Evolutionary conservation across 2,113 vertebrate genomes (phyloP).

Genomic region (Gallinago paraguaiae): DNA sequence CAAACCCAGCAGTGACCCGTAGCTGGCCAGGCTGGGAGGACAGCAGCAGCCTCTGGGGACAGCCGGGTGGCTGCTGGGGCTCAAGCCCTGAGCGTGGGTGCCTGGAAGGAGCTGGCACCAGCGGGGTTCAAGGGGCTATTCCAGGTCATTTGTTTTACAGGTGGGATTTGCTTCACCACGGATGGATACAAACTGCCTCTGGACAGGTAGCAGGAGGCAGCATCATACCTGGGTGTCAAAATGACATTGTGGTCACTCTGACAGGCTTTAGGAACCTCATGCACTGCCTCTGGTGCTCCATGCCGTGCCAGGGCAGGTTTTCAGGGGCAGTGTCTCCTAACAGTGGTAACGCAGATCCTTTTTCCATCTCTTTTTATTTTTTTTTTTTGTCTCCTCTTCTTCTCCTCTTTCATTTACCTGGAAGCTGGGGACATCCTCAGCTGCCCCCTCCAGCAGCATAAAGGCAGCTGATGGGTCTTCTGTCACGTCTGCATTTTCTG

Average conservation of each 20-base stretch:
- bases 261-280: not conserved
- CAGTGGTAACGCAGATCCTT: not conserved
- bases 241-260: not conserved
- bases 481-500: not conserved
- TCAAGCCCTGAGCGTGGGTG: not conserved
- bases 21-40: not conserved
- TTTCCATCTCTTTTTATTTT: not conserved
- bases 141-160: not conserved
- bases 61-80: not conserved
- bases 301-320: not conserved
- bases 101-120: not conserved
- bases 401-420: not conserved
- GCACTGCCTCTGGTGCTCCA: rapidly evolving
- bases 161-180: not conserved
- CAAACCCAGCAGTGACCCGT: not conserved
- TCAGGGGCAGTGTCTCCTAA: not conserved
- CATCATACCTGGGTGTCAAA: not conserved
- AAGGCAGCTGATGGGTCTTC: not conserved
- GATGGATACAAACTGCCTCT: not conserved
- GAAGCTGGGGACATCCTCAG: not conserved
- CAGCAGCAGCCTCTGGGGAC: not conserved
- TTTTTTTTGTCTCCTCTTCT: not conserved
- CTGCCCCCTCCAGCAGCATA: not conserved
- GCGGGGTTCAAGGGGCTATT: not conserved
- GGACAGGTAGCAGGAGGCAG: not conserved